phyloP scores from a whole-genome alignment of 2,888 invertebrate genomes.

The Athalia rosae region DNA sequence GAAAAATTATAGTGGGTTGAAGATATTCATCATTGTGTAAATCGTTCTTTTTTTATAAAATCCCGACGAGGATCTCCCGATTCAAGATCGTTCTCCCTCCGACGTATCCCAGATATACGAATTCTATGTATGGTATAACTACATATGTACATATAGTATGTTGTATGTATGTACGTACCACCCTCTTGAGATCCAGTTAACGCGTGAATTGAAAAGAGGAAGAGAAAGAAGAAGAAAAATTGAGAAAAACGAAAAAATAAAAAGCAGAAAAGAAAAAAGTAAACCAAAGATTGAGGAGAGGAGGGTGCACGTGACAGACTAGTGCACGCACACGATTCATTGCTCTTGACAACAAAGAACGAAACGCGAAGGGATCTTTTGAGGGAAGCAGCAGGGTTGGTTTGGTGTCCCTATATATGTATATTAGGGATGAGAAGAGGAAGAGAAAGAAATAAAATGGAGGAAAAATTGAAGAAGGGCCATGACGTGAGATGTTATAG shows the following conservation, averaged over 20 bases:
- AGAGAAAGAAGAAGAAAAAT: too few species aligned
- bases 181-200: constrained; percentile 38
- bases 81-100: background rate
- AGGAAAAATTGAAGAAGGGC: background rate
- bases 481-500: background rate
- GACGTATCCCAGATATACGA: background rate
- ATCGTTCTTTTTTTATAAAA: constrained; percentile 8
- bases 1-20: too few species aligned
- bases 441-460: background rate
- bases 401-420: background rate
- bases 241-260: background rate
- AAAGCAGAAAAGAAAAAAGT: background rate
- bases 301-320: constrained; percentile 31
- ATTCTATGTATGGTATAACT: background rate
- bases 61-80: background rate
- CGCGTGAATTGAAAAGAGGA: background rate
- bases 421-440: background rate
- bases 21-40: too few species aligned
- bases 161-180: background rate
- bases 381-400: constrained; percentile 9
- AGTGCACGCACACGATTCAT: constrained; percentile 38
- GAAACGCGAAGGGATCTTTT: constrained; percentile 29
- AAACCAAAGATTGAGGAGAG: background rate
- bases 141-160: background rate
- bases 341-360: constrained; percentile 43